Base-by-base conservation (phyloP, 2,797 vertebrate genomes). In the Kryptolebias ocellatus region DNA sequence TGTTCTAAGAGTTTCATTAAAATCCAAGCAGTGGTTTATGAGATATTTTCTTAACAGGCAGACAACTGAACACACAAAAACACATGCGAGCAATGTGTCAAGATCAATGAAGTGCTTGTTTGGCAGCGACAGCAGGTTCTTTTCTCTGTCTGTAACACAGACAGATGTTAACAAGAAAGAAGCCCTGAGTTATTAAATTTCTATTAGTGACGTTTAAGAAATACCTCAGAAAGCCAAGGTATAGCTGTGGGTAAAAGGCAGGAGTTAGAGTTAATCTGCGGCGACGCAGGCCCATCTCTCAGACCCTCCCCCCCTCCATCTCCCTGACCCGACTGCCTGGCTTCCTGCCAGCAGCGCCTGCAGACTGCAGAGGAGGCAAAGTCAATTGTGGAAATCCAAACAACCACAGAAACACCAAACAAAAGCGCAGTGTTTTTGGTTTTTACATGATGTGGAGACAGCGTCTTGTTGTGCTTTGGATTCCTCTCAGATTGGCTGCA, bases 241-340 rank as follows among this genome's bases (percentile, higher is more conserved):
- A 62, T 77, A 85, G 87, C 79, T 84, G 63, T 72, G 8, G 70
- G 78, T 92, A 88, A 92, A 87, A 90, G 86, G 86, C 79, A 77
- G 86, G 87, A 90, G 85, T 91, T 91, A 87, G 71, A 77, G 71
- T 64, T 85, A 90, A 90, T 84, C 88, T 87, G 79, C 67, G 74
- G 82, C 52, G 87, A 84, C 84, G 81, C 80, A 44, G 83, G 76
- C 76, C 78, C 53, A 27, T 83, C 83, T 83, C 73, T 17, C 81
- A 87, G 81, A 83, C 76, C 54, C 63, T 34, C 49, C 67, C 63
- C 46, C 67, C 45, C 56, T n/a, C 59, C 57, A 16, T 72, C 65
- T 20, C 67, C 81, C 72, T 55, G 54, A 67, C 75, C 59, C 47
- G 4, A 51, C 80, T 74, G 57, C 6, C 51, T 85, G 79, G 86